Percentiles rank a stretch among this genome's conserved stretches.
These are phyloP conservation scores for Chelmon rostratus DNA, from an alignment of 2,797 vertebrate genomes.

Conservation along the genomic window DNA sequence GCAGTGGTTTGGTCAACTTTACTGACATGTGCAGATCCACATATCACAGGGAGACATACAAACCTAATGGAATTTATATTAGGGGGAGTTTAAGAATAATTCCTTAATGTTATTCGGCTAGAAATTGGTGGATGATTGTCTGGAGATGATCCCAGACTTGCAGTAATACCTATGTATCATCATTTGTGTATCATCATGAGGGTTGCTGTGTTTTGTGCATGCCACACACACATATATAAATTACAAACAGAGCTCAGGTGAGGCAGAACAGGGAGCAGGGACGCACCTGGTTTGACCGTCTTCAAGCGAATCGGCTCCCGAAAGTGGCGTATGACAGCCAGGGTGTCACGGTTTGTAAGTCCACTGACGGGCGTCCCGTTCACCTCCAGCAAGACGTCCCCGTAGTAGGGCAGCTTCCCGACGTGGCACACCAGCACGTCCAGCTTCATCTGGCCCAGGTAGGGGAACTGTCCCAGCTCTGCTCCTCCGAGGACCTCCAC, in stretches of 20 bases:
- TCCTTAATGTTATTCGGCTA: background rate
- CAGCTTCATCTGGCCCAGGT: constrained; percentile 89
- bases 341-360: constrained; percentile 95
- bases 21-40: background rate
- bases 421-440: constrained; percentile 88
- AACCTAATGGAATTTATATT: background rate
- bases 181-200: background rate
- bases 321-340: constrained; percentile 97
- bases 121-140: background rate
- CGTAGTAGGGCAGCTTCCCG: constrained; percentile 91
- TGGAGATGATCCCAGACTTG: background rate
- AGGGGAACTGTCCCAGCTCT: constrained; percentile 88
- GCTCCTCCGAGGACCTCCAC: constrained; percentile 92
- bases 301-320: constrained; percentile 94
- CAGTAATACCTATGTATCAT: background rate
- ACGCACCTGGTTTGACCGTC: constrained; percentile 95
- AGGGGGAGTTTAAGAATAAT: background rate
- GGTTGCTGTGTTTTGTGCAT: background rate
- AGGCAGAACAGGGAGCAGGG: background rate
- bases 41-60: background rate
- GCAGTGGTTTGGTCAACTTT: background rate
- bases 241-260: constrained; percentile 39
- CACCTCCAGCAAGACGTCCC: constrained; percentile 96
- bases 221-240: constrained; percentile 32
- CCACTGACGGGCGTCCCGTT: constrained; percentile 98